Evolutionary conservation across 2,797 vertebrate genomes (phyloP).

Genomic region (Argyrosomus regius): DNA sequence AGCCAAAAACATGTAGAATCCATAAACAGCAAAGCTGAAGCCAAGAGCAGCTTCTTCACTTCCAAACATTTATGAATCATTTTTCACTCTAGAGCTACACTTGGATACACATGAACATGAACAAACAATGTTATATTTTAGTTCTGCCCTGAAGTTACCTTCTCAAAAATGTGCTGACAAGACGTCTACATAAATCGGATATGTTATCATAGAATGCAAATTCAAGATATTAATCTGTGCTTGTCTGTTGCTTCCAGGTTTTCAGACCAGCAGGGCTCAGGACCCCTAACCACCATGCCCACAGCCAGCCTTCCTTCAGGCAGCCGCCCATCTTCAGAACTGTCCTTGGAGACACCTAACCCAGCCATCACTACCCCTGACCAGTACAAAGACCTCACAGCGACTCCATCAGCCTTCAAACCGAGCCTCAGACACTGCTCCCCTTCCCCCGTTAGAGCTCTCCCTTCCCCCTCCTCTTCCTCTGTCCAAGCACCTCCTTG

Average conservation of each 20-base stretch:
- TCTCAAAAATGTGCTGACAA: too few relatives aligned
- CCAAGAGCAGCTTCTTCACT: not conserved
- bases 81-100: too few relatives aligned
- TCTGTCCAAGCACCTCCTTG: conserved; percentile 35
- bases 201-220: not conserved
- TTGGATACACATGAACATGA: not conserved
- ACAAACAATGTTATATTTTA: not conserved
- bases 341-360: conserved; percentile 7
- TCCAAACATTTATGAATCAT: too few relatives aligned
- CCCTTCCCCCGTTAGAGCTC: conserved; percentile 49
- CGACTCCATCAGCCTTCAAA: conserved; percentile 62
- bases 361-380: not conserved
- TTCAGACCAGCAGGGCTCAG: conserved; percentile 31
- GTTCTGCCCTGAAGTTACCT: too few relatives aligned
- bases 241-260: conserved; percentile 53
- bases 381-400: conserved; percentile 19
- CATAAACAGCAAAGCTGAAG: not conserved
- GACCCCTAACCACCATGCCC: not conserved
- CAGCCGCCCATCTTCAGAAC: conserved; percentile 3
- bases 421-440: conserved; percentile 49
- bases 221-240: not conserved
- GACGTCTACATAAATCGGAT: too few relatives aligned
- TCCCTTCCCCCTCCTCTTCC: not conserved
- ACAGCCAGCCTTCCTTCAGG: not conserved
- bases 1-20: not conserved